A percentile compares a stretch with the other conserved stretches of the same genome.
Evolutionary conservation across 2,113 vertebrate genomes (phyloP).

Genomic region (Recurvirostra avosetta): DNA sequence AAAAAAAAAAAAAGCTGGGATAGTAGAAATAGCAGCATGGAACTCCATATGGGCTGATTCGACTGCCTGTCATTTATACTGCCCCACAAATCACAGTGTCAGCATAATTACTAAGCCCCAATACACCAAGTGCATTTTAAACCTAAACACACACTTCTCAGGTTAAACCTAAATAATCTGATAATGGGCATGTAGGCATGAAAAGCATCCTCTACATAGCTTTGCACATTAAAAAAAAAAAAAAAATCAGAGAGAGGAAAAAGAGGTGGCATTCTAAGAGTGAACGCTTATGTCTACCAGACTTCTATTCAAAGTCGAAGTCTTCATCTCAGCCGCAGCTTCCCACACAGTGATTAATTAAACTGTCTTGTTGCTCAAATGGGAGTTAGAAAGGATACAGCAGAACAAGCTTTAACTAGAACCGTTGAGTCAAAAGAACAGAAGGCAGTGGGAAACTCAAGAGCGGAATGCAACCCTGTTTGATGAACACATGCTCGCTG

Average conservation of each 20-base stretch:
- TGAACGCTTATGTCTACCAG: background rate
- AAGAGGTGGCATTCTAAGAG: background rate
- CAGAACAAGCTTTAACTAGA: background rate
- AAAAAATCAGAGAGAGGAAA: background rate
- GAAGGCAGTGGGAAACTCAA: background rate
- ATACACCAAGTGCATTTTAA: background rate
- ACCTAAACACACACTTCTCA: background rate
- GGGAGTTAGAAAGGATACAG: background rate
- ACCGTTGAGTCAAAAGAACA: background rate
- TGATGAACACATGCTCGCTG: background rate
- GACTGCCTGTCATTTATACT: background rate
- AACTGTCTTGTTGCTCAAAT: background rate
- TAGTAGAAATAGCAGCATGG: background rate
- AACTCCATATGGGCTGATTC: background rate
- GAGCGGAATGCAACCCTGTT: background rate
- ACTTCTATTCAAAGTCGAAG: background rate
- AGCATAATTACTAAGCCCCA: background rate
- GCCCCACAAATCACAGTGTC: background rate
- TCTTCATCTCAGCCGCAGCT: background rate
- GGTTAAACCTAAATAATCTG: background rate
- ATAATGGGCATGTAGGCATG: rapidly evolving
- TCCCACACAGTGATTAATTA: background rate
- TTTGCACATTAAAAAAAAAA: background rate
- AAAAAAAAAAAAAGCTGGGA: background rate
- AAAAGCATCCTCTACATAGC: background rate